These are phyloP conservation scores for Lasioglossum zephyrum DNA, from an alignment of 2,888 invertebrate species.

Conservation along the genomic window DNA sequence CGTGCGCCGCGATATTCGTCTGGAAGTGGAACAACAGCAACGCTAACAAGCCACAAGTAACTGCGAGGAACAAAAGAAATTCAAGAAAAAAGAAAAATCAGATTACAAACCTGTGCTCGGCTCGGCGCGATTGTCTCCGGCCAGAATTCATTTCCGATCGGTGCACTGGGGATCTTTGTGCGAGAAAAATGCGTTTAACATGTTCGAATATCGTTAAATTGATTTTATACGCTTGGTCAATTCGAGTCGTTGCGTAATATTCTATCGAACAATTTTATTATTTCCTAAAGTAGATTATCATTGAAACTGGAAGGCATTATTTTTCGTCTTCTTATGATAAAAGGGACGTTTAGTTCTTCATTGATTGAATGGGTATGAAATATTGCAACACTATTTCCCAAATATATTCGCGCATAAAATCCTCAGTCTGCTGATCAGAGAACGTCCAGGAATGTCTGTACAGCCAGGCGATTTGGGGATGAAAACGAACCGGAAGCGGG, in stretches of 20 bases:
- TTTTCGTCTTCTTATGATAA: too few relatives aligned
- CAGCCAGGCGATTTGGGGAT: conserved; percentile 13
- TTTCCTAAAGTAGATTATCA: background rate
- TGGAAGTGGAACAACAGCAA: background rate
- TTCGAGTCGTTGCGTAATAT: background rate
- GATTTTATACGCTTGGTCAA: too few relatives aligned
- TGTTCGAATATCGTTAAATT: background rate
- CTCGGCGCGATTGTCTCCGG: background rate
- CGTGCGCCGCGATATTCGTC: background rate
- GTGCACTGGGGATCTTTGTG: background rate
- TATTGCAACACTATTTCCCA: background rate
- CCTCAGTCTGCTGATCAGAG: background rate
- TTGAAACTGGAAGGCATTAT: background rate
- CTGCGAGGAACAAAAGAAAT: background rate
- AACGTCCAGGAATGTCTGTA: background rate
- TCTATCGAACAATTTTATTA: too few relatives aligned
- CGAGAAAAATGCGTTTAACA: background rate
- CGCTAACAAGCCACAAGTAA: background rate
- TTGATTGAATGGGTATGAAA: background rate
- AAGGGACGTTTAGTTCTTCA: background rate
- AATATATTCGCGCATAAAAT: background rate
- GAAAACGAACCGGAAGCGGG: background rate
- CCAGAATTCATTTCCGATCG: conserved; percentile 7
- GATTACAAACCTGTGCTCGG: conserved; percentile 33
- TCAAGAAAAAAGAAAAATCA: background rate